Evolutionary conservation across 2,888 invertebrate genomes (phyloP).

Genomic region (Apantesis nais): DNA sequence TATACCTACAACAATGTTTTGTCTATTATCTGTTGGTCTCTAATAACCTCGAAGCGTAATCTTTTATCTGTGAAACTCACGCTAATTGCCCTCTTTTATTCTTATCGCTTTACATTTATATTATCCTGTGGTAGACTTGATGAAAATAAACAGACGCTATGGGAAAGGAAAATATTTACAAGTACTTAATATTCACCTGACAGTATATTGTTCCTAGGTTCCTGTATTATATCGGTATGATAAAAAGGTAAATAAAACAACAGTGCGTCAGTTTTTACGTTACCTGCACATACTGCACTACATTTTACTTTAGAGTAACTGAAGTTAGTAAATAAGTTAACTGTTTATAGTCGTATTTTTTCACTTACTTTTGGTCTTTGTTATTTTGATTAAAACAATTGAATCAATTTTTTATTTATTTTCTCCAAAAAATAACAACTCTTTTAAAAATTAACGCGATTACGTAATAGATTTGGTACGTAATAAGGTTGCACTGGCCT

Average conservation of each 20-base stretch:
- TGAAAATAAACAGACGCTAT: neutral
- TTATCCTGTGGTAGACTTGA: neutral
- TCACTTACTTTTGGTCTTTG: no score
- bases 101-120: neutral
- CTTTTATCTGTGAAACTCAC: constrained; percentile 12
- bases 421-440: no score
- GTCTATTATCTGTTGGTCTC: neutral
- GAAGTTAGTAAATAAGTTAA: neutral
- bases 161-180: neutral
- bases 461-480: no score
- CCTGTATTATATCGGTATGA: neutral
- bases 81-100: constrained; percentile 10
- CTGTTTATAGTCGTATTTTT: no score
- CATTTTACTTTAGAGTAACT: neutral
- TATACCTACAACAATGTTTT: neutral
- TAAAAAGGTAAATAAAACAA: neutral
- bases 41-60: constrained; percentile 3
- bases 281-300: neutral
- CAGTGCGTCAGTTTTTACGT: neutral
- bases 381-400: no score
- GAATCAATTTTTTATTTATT: no score
- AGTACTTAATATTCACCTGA: neutral
- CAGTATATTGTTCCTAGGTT: neutral
- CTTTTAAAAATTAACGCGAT: no score
- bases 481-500: no score